phyloP scores from a whole-genome alignment of 1,140 invertebrate genomes.

The Eurosta solidaginis region DNA sequence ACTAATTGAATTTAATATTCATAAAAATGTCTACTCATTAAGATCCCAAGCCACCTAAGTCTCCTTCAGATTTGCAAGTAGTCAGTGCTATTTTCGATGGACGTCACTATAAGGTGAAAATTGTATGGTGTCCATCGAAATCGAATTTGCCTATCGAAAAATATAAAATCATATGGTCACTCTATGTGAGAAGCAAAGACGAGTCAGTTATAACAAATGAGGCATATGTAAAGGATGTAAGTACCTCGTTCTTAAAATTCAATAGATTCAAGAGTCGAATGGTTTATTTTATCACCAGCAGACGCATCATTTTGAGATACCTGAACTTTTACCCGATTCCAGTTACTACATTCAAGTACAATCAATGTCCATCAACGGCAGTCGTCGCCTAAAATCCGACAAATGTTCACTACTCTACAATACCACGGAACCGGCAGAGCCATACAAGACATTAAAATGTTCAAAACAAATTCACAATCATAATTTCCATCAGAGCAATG shows the following conservation, averaged over 20 bases:
- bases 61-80: slow-evolving; percentile 68
- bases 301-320: slow-evolving; percentile 61
- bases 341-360: slow-evolving; percentile 76
- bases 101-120: slow-evolving; percentile 61
- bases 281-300: slow-evolving; percentile 32
- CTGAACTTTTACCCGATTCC: slow-evolving; percentile 67
- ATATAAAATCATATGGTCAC: slow-evolving; percentile 58
- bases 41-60: slow-evolving; percentile 69
- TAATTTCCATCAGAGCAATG: not conserved
- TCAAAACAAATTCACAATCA: slow-evolving; percentile 34
- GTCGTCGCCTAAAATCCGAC: slow-evolving; percentile 68
- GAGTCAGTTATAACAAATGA: slow-evolving; percentile 45
- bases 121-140: slow-evolving; percentile 68
- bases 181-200: slow-evolving; percentile 46
- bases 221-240: slow-evolving; percentile 58
- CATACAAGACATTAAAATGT: slow-evolving; percentile 42
- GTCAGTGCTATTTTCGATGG: slow-evolving; percentile 66
- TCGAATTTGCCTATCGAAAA: slow-evolving; percentile 69
- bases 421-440: slow-evolving; percentile 61
- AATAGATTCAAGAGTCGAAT: not conserved
- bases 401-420: slow-evolving; percentile 71
- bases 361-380: slow-evolving; percentile 68
- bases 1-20: not conserved
- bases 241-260: slow-evolving; percentile 35
- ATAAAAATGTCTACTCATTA: slow-evolving; percentile 22